Conservation (phyloP, 2,797 vertebrate species). For the Xyrichtys novacula region DNA sequence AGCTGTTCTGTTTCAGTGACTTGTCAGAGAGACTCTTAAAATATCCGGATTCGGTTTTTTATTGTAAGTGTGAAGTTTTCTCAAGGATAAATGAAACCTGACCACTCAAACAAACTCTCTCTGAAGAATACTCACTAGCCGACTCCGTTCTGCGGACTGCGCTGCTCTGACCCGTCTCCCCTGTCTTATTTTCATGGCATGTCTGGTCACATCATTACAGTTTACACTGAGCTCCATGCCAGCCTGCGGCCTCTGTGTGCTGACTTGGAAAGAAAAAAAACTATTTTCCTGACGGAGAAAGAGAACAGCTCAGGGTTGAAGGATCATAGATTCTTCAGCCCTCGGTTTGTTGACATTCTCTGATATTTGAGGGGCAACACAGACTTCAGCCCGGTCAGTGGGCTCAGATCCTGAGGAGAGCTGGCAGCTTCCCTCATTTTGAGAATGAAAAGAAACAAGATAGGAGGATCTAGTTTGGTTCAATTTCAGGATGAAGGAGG, state of each 20-base stretch:
- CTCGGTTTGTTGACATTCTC: constrained; percentile 44
- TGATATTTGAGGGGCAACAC: constrained; percentile 36
- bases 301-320: constrained; percentile 41
- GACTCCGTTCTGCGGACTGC: constrained; percentile 17
- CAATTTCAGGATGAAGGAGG: constrained; percentile 1
- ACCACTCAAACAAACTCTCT: neutral
- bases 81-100: neutral
- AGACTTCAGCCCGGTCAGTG: constrained; percentile 5
- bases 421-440: constrained; percentile 14
- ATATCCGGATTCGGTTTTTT: too few species aligned
- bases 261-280: constrained; percentile 60
- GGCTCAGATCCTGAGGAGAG: constrained; percentile 13
- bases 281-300: constrained; percentile 56
- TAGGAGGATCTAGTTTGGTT: constrained; percentile 20
- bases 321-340: constrained; percentile 29
- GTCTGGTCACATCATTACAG: constrained; percentile 71
- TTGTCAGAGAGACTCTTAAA: too few species aligned
- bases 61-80: neutral
- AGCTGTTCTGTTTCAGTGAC: neutral
- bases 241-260: constrained; percentile 48
- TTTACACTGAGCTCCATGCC: constrained; percentile 51
- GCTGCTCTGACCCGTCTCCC: constrained; percentile 31
- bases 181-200: constrained; percentile 64
- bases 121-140: neutral
- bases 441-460: neutral